Evolutionary conservation across 2,797 vertebrate genomes (phyloP).

Genomic region (Spea hammondii): DNA sequence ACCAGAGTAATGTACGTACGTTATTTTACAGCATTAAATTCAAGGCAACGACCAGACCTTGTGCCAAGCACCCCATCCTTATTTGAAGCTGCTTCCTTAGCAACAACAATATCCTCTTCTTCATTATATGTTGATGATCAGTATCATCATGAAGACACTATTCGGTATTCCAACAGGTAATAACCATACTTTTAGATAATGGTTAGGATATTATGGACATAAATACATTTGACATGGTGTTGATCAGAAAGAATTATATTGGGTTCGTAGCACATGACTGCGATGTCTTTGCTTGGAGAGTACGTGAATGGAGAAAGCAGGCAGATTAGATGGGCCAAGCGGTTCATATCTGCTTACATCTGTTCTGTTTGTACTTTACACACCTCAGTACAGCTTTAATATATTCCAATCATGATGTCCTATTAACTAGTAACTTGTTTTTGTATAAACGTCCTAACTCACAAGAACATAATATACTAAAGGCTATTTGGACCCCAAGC

Average conservation of each 20-base stretch:
- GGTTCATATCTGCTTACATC: no score
- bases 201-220: neutral
- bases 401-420: neutral
- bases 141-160: slow-evolving; percentile 61
- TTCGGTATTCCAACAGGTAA: slow-evolving; percentile 73
- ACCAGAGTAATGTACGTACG: no score
- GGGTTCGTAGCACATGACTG: neutral
- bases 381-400: neutral
- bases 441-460: neutral
- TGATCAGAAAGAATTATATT: neutral
- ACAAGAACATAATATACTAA: neutral
- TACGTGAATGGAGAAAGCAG: neutral
- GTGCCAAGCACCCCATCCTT: slow-evolving; percentile 71
- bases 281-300: no score
- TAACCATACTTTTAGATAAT: neutral
- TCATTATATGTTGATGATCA: slow-evolving; percentile 68
- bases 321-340: no score
- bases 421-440: neutral
- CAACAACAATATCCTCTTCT: slow-evolving; percentile 75
- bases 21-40: slow-evolving; percentile 62
- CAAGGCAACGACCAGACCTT: slow-evolving; percentile 67
- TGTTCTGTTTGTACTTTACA: neutral
- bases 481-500: neutral
- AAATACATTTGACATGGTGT: neutral
- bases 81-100: slow-evolving; percentile 74